Evolutionary conservation across 2,113 vertebrate genomes (phyloP).

Genomic region (Reinhardtius hippoglossoides): DNA sequence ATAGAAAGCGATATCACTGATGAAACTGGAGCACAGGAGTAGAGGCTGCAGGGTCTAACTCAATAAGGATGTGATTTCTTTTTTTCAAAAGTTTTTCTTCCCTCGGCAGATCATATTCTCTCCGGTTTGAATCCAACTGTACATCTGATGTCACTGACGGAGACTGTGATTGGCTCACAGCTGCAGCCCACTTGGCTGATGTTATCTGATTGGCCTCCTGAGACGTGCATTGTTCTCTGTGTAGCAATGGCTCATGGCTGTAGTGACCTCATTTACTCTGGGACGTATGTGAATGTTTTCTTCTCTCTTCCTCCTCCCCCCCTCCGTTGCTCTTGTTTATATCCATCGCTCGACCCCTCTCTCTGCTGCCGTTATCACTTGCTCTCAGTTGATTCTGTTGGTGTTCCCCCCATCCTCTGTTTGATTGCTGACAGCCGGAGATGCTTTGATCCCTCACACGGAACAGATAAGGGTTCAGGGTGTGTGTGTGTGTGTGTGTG

Average conservation of each 20-base stretch:
- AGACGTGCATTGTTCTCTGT: constrained; percentile 56
- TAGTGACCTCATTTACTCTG: constrained; percentile 60
- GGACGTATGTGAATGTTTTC: constrained; percentile 44
- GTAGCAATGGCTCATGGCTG: constrained; percentile 41
- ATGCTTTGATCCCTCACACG: constrained; percentile 74
- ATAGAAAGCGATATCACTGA: constrained; percentile 34
- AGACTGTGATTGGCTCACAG: constrained; percentile 62
- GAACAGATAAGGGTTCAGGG: constrained; percentile 65
- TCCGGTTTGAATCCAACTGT: constrained; percentile 52
- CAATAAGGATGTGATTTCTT: constrained; percentile 61
- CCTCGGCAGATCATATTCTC: constrained; percentile 58
- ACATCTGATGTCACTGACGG: constrained; percentile 66
- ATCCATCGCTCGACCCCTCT: constrained; percentile 24
- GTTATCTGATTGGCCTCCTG: constrained; percentile 71
- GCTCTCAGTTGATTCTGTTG: constrained; percentile 59
- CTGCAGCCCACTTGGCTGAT: constrained; percentile 45
- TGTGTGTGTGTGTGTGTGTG: constrained; percentile 6
- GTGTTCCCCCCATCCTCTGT: constrained; percentile 48
- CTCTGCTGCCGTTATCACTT: constrained; percentile 25
- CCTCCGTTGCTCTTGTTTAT: constrained; percentile 1
- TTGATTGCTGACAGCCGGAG: constrained; percentile 50
- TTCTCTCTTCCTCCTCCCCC: not conserved
- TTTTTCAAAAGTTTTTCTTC: not conserved
- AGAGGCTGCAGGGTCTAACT: constrained; percentile 34
- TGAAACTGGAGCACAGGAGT: constrained; percentile 45